phyloP scores from a whole-genome alignment of 2,113 vertebrate species.

The Ahaetulla prasina region DNA sequence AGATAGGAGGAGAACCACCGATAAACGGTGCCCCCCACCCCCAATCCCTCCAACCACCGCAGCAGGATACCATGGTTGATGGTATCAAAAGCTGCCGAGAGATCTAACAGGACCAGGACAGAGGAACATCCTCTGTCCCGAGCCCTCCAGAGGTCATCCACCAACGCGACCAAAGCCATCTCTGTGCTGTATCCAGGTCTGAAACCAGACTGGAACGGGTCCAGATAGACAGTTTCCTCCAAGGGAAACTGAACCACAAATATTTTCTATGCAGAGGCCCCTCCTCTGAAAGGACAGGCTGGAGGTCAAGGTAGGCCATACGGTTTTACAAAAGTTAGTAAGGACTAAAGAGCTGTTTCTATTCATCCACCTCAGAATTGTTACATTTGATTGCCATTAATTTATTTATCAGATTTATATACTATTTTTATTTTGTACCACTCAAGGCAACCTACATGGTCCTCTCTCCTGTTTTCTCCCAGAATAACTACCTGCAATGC shows the following conservation, averaged over 20 bases:
- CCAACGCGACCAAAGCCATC: too few relatives aligned
- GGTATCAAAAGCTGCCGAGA: too few relatives aligned
- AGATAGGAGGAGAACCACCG: too few relatives aligned
- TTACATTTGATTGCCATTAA: neutral
- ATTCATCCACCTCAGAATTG: neutral
- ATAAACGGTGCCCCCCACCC: too few relatives aligned
- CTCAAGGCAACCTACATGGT: neutral
- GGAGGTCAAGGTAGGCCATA: neutral
- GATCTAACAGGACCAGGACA: too few relatives aligned
- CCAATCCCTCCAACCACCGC: too few relatives aligned
- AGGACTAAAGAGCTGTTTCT: neutral
- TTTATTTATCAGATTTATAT: neutral
- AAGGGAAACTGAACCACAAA: neutral
- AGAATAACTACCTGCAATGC: neutral
- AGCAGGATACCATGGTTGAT: too few relatives aligned
- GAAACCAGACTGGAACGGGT: too few relatives aligned
- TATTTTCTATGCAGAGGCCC: neutral
- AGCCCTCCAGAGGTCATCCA: too few relatives aligned
- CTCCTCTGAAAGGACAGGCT: neutral
- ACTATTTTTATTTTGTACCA: neutral
- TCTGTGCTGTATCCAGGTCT: too few relatives aligned
- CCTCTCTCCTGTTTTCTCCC: neutral
- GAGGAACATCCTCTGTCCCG: too few relatives aligned
- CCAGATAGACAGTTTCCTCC: too few relatives aligned
- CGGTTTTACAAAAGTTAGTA: neutral